Evolutionary conservation across 2,113 vertebrate species (phyloP).

Genomic region (Plecotus auritus): DNA sequence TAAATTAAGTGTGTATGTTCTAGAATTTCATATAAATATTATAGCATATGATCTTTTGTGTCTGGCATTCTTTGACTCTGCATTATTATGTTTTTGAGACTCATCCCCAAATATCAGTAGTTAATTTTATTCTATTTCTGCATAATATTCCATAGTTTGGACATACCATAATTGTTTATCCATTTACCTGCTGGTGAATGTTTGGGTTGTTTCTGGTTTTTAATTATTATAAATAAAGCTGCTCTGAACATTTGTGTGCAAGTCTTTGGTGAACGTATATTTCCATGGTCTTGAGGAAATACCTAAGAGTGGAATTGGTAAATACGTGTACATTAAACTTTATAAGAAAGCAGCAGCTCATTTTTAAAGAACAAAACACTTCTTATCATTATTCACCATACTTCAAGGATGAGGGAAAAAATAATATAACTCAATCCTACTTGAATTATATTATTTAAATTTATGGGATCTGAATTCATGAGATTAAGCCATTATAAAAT

Average conservation of each 20-base stretch:
- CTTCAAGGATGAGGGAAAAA: slow-evolving; percentile 42
- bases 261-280: neutral
- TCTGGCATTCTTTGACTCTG: neutral
- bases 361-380: neutral
- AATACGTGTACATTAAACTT: neutral
- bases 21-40: neutral
- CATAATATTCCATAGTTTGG: neutral
- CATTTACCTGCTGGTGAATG: neutral
- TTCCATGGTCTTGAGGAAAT: slow-evolving; percentile 12
- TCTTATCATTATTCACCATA: slow-evolving; percentile 26
- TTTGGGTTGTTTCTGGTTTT: neutral
- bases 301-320: neutral
- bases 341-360: neutral
- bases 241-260: neutral
- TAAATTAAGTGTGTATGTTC: neutral
- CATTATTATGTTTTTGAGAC: neutral
- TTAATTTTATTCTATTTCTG: neutral
- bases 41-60: neutral
- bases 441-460: slow-evolving; percentile 47
- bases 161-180: neutral
- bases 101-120: neutral
- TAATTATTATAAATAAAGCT: neutral
- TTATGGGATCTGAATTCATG: slow-evolving; percentile 35
- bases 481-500: slow-evolving; percentile 41
- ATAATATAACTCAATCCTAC: slow-evolving; percentile 23